These are phyloP conservation scores for Tokudaia muenninki DNA, from an alignment of 2,797 vertebrate species.

Conservation along the genomic window DNA sequence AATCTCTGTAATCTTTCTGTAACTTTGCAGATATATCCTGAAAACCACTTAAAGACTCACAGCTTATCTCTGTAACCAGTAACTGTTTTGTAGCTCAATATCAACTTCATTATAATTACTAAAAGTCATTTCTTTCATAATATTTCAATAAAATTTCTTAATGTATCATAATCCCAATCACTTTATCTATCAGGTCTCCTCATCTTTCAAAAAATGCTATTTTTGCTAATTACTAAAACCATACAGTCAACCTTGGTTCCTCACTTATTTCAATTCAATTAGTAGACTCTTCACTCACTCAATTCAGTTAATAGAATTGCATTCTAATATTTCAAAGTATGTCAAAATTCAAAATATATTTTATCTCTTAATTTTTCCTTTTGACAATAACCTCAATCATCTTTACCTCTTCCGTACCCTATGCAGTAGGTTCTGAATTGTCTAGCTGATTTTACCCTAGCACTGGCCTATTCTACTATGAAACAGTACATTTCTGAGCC, in stretches of 20 bases:
- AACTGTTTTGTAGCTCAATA: background rate
- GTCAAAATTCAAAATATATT: background rate
- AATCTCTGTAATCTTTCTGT: background rate
- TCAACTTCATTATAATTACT: background rate
- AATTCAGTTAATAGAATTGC: background rate
- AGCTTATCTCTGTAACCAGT: background rate
- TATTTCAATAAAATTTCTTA: background rate
- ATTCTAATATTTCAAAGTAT: background rate
- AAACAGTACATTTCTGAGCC: background rate
- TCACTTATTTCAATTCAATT: background rate
- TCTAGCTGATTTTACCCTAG: background rate
- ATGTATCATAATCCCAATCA: background rate
- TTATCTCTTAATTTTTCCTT: background rate
- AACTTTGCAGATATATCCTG: background rate
- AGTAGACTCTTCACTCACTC: background rate
- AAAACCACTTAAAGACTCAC: background rate
- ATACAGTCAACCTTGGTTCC: background rate
- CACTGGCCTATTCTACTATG: background rate
- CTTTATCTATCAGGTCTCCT: background rate
- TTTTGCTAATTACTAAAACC: background rate
- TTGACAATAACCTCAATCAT: background rate
- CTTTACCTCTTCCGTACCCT: background rate
- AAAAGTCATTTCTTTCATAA: background rate
- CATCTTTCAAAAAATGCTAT: background rate
- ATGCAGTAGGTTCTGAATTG: background rate